Conservation (phyloP, 2,797 vertebrate species). For the Acanthis flammea region DNA sequence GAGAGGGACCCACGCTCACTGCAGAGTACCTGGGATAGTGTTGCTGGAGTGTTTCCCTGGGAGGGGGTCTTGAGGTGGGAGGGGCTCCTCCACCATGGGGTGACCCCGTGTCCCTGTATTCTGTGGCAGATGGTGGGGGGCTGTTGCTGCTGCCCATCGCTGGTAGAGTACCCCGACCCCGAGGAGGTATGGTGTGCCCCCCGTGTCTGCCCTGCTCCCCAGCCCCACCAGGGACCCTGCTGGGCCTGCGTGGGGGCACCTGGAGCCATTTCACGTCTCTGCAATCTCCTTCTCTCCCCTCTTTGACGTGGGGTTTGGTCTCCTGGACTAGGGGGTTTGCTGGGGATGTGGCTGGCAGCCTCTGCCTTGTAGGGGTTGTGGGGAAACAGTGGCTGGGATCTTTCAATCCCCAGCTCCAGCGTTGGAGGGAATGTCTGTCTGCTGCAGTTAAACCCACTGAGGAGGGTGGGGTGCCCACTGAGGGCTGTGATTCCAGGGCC, state of each 20-base stretch:
- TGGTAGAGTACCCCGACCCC: conserved; percentile 59
- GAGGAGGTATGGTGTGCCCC: conserved; percentile 60
- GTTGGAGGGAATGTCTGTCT: accelerated
- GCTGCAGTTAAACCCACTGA: neutral
- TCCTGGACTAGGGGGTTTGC: neutral
- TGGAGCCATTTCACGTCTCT: neutral
- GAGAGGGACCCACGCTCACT: neutral
- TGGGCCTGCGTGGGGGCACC: neutral
- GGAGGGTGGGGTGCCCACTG: neutral
- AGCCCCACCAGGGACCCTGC: accelerated
- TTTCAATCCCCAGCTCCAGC: accelerated
- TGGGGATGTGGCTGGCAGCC: neutral
- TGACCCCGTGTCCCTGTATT: conserved; percentile 61
- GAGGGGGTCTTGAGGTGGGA: neutral
- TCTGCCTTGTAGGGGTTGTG: neutral
- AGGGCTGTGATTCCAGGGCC: neutral
- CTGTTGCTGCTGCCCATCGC: conserved; percentile 71
- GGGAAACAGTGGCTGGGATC: neutral
- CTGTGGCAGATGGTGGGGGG: conserved; percentile 71
- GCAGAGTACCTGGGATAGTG: neutral
- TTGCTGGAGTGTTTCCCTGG: neutral
- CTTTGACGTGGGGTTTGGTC: neutral
- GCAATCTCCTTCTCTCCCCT: neutral
- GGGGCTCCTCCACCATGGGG: neutral
- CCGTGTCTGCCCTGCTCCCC: neutral